phyloP scores from a whole-genome alignment of 2,888 invertebrate genomes.

The Caradrina clavipalpis region DNA sequence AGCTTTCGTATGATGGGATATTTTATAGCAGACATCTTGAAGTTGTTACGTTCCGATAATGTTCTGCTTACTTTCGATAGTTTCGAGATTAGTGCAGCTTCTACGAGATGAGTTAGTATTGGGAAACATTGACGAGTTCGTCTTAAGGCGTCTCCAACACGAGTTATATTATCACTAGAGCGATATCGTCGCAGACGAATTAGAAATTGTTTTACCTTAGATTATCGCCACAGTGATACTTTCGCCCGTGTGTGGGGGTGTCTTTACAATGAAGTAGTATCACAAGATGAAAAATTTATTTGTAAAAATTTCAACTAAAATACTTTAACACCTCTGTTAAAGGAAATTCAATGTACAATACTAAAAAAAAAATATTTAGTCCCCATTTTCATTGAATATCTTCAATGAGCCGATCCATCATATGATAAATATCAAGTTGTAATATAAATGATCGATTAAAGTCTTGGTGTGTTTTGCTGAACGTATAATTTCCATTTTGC shows the following conservation, averaged over 20 bases:
- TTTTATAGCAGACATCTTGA: slow-evolving; percentile 12
- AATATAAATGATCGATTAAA: slow-evolving; percentile 81
- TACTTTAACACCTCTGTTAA: background rate
- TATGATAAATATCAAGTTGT: slow-evolving; percentile 78
- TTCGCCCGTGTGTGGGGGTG: too few relatives aligned
- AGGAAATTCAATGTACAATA: slow-evolving; percentile 2
- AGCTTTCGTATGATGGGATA: slow-evolving; percentile 8
- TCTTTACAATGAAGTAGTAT: background rate
- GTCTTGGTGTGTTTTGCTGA: slow-evolving; percentile 76
- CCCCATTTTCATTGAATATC: background rate
- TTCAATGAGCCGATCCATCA: slow-evolving; percentile 56
- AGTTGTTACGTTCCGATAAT: slow-evolving; percentile 2
- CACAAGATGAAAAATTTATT: background rate
- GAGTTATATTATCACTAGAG: too few relatives aligned
- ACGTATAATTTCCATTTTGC: slow-evolving; percentile 80
- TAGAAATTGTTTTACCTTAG: too few relatives aligned
- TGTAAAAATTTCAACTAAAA: background rate
- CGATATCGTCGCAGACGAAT: too few relatives aligned
- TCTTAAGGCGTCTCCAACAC: background rate
- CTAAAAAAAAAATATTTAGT: slow-evolving; percentile 7
- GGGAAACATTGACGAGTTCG: background rate
- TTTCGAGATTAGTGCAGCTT: slow-evolving; percentile 1
- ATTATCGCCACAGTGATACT: too few relatives aligned
- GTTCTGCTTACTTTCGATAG: background rate
- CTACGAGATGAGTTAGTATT: background rate